A percentile compares a stretch with the other conserved stretches of the same genome.
phyloP scores from a whole-genome alignment of 1,140 invertebrate genomes.

The Drosophila athabasca region DNA sequence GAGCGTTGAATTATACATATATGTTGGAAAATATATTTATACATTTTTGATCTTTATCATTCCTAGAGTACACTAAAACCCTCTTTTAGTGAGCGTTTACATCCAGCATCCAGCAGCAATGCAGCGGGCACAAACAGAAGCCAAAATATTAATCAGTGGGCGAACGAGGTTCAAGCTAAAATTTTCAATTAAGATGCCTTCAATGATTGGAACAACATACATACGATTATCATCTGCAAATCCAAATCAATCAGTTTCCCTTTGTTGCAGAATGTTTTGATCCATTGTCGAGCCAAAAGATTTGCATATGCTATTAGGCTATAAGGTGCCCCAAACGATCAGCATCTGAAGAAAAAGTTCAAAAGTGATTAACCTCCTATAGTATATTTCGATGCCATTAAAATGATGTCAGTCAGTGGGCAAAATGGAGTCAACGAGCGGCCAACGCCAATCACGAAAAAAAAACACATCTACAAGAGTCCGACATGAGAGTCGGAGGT shows the following conservation, averaged over 20 bases:
- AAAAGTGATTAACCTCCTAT: conserved; percentile 80
- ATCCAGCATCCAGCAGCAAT: too few species aligned
- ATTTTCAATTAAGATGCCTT: too few species aligned
- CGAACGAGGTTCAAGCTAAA: background rate
- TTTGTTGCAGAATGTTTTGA: background rate
- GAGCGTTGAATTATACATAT: background rate
- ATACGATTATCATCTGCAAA: background rate
- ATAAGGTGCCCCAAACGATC: conserved; percentile 36
- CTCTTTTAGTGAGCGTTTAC: too few species aligned
- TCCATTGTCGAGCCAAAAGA: conserved; percentile 14
- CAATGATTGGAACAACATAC: too few species aligned
- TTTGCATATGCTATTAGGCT: conserved; percentile 25
- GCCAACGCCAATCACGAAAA: conserved; percentile 11
- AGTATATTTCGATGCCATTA: conserved; percentile 60
- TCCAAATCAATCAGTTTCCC: background rate
- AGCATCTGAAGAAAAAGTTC: conserved; percentile 51
- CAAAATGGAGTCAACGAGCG: conserved; percentile 31
- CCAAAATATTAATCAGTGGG: background rate
- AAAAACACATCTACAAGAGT: background rate
- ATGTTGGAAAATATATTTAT: too few species aligned
- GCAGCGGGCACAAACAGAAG: too few species aligned
- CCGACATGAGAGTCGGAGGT: background rate
- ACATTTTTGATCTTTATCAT: too few species aligned
- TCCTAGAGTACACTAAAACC: too few species aligned
- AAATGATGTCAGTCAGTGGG: conserved; percentile 71